Evolutionary conservation across 2,888 invertebrate genomes (phyloP).

Genomic region (Hypsopygia costalis): DNA sequence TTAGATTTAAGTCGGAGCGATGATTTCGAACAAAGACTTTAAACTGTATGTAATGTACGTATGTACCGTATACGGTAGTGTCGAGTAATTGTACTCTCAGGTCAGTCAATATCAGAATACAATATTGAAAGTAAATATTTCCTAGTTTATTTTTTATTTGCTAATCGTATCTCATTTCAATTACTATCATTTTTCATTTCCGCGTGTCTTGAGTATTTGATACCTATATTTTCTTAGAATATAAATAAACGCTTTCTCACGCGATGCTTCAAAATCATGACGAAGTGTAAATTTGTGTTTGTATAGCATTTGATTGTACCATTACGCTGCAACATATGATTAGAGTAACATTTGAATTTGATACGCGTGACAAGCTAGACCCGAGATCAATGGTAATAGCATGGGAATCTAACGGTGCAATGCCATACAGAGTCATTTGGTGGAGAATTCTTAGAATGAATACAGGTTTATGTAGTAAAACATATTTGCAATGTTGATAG

Average conservation of each 20-base stretch:
- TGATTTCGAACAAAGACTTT: neutral
- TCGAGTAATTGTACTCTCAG: neutral
- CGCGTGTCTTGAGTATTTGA: neutral
- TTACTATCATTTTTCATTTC: constrained; percentile 9
- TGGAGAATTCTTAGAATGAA: constrained; percentile 2
- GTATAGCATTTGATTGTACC: constrained; percentile 3
- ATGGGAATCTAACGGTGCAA: constrained; percentile 21
- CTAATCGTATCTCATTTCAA: neutral
- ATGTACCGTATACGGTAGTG: too few relatives aligned
- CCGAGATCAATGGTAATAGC: constrained; percentile 24
- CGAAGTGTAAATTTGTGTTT: neutral
- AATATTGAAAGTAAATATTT: constrained; percentile 5
- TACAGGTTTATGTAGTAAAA: too few relatives aligned
- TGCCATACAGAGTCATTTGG: neutral
- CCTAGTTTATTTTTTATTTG: constrained; percentile 4
- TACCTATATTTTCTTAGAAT: neutral
- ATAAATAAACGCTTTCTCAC: too few relatives aligned
- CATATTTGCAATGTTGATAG: too few relatives aligned
- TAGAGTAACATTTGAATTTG: constrained; percentile 25
- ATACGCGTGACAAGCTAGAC: constrained; percentile 27
- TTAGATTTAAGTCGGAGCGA: neutral
- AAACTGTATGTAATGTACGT: neutral
- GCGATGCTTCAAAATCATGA: too few relatives aligned
- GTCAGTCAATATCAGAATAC: constrained; percentile 1
- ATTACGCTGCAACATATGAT: constrained; percentile 12